Evolutionary conservation across 1,140 invertebrate species (phyloP), one percentile per base, ranked within the genome.

Genomic region (Varroa destructor): DNA sequence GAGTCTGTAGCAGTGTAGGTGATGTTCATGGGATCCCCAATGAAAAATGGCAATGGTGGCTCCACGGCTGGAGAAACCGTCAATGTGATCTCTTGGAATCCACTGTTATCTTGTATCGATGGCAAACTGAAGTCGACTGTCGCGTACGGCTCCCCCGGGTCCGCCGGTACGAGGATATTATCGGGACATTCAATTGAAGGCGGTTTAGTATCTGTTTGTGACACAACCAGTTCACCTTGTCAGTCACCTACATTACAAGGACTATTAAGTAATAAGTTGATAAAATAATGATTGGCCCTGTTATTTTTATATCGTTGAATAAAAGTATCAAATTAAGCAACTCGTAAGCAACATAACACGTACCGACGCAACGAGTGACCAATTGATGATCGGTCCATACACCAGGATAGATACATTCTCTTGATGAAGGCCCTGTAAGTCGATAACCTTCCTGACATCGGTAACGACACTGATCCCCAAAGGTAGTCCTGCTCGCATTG

Each of bases 401-500:
- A 6, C 79, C 84, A 72, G 72, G 79, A 71, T 81, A 81, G 12
- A 75, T 77, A 72, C 85, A 86, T 2, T 74, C 76, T 75, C 80
- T 80, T 8, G 73, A 76, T 14, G 73, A 67, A 8, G 83, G 81
- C 0, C 85, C 86, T 54, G 78, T 75, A 0, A 85, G 74, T 56
- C 79, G 75, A 75, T 83, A 86, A 14, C 86, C 86, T 10, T 80
- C 73, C 43, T 82, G 75, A 75, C 86, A 87, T 1, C 75, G 75
- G 46, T 84, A 81, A 0, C 77, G 80, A 76, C 86, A 86, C 25
- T 78, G 80, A 55, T 82, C 82, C 1, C 81, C 83, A 75, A 82
- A 85, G 0, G 78, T 77, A 61, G 83, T 84, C 54, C 78, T 79
- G 0, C 76, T 74, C n/a, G 76, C 78, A 3, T 74, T 81, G 76